Percentiles rank a stretch among this genome's conserved stretches.
phyloP scores from a whole-genome alignment of 2,797 vertebrate species.

The Chaetophractus vellerosus region DNA sequence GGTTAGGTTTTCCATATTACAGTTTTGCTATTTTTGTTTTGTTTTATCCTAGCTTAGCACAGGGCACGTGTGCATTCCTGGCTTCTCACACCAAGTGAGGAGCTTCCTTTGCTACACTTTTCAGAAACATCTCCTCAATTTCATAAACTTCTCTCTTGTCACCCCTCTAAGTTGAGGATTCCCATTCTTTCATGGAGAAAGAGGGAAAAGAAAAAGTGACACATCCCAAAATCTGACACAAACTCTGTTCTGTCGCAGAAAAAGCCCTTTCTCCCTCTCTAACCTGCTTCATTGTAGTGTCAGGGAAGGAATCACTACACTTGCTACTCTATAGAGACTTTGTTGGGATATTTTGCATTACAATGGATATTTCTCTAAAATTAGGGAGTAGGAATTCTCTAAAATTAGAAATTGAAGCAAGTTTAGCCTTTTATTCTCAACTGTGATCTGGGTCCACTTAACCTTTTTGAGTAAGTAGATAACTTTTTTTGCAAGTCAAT shows the following conservation, averaged over 20 bases:
- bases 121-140: neutral
- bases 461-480: neutral
- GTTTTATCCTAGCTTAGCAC: neutral
- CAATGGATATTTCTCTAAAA: conserved; percentile 1
- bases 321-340: neutral
- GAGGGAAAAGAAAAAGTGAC: neutral
- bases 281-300: neutral
- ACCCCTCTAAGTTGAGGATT: neutral
- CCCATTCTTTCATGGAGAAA: neutral
- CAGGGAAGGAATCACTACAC: neutral
- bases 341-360: neutral
- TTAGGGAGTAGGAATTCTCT: neutral
- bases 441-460: neutral
- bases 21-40: neutral
- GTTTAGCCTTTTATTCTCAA: neutral
- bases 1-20: neutral
- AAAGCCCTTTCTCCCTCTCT: neutral
- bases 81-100: neutral
- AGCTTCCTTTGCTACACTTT: neutral
- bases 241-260: neutral
- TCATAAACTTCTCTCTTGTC: neutral
- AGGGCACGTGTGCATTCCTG: neutral
- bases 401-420: conserved; percentile 40
- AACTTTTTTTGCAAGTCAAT: neutral
- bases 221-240: neutral